A percentile compares a stretch with the other conserved stretches of the same genome.
Conservation (phyloP, 2,888 invertebrate species). For the Polylopha cassiicola region DNA sequence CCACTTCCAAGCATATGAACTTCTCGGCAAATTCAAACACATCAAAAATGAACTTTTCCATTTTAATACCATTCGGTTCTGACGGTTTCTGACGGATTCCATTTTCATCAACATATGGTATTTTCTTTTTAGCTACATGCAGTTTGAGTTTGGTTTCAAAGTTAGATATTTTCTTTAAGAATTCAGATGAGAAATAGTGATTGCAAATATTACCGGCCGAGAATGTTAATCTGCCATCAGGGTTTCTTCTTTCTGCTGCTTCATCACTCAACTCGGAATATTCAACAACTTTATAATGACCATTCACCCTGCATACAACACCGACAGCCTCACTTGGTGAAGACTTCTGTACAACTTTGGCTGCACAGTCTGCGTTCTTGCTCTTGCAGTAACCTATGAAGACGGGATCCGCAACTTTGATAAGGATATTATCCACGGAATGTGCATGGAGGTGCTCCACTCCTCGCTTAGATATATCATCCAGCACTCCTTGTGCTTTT, state of each 20-base stretch:
- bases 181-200: conserved; percentile 95
- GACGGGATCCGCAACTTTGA: conserved; percentile 97
- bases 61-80: conserved; percentile 96
- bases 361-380: conserved; percentile 95
- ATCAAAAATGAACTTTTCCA: conserved; percentile 99
- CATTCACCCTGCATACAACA: conserved; percentile 95
- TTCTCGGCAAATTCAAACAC: conserved; percentile 95
- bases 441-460: conserved; percentile 95
- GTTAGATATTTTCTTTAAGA: conserved; percentile 85
- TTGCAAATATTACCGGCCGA: conserved; percentile 99
- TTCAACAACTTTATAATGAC: conserved; percentile 94
- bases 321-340: conserved; percentile 96
- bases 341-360: conserved; percentile 96
- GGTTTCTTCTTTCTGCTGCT: conserved; percentile 87
- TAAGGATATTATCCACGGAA: conserved; percentile 98
- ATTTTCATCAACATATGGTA: conserved; percentile 86
- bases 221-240: conserved; percentile 89
- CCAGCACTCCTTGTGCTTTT: conserved; percentile 83
- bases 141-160: conserved; percentile 88
- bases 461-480: conserved; percentile 87
- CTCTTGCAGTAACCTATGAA: conserved; percentile 96
- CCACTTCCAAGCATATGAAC: conserved; percentile 95
- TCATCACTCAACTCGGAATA: conserved; percentile 96
- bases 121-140: conserved; percentile 98
- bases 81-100: conserved; percentile 86